Evolutionary conservation across 2,888 invertebrate genomes (phyloP).

Genomic region (Tipula lateralis): DNA sequence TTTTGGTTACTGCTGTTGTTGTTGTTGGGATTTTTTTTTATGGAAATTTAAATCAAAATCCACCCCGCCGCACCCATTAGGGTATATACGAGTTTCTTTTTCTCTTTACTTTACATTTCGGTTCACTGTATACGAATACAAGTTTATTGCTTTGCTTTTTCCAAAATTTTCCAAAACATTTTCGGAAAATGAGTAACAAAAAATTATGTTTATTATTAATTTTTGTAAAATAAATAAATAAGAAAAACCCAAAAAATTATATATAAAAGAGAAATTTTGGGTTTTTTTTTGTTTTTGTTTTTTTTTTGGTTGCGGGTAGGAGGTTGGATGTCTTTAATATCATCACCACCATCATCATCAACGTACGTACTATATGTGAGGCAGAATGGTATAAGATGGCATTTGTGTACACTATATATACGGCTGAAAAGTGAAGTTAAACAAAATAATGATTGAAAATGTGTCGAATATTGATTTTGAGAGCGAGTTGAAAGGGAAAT

Average conservation of each 20-base stretch:
- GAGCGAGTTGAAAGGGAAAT: not conserved
- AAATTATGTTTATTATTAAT: conserved; percentile 19
- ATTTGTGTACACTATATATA: not conserved
- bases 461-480: not conserved
- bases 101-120: not conserved
- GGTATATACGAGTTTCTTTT: not conserved
- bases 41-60: not conserved
- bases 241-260: not conserved
- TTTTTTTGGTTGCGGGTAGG: too few relatives aligned
- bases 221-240: not conserved
- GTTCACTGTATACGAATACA: not conserved
- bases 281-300: not conserved
- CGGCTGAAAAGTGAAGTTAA: not conserved
- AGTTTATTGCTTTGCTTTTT: not conserved
- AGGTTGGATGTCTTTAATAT: too few relatives aligned
- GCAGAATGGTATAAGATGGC: not conserved
- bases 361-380: not conserved
- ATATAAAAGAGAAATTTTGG: not conserved
- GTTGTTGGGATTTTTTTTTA: not conserved
- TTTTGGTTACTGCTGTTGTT: not conserved
- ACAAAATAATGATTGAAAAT: not conserved
- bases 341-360: not conserved
- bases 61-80: not conserved
- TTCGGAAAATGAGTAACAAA: not conserved
- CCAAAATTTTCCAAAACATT: not conserved